These are phyloP conservation scores for Berghia stephanieae DNA, from an alignment of 1,140 invertebrate genomes.

Conservation along the genomic window DNA sequence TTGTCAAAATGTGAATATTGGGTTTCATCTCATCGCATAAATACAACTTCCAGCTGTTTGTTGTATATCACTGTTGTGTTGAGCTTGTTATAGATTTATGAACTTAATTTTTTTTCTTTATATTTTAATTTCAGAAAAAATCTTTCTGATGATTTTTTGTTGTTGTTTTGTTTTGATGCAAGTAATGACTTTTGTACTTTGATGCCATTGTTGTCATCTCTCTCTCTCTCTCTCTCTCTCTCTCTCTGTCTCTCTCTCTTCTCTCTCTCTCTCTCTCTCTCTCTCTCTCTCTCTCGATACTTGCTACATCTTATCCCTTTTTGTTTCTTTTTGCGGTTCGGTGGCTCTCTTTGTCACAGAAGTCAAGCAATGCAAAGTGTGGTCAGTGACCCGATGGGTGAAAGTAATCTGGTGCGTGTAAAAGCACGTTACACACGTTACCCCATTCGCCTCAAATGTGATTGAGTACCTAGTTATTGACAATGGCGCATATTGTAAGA, in stretches of 20 bases:
- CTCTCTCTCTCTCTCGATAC: not conserved
- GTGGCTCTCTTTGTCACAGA: no score
- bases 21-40: not conserved
- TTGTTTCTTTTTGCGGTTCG: not conserved
- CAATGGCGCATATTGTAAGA: no score
- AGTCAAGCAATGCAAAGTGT: no score
- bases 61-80: not conserved
- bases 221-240: not conserved
- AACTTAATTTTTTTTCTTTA: not conserved
- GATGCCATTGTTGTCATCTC: not conserved
- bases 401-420: no score
- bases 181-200: not conserved
- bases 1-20: not conserved
- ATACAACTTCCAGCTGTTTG: not conserved
- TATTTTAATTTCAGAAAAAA: not conserved
- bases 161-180: not conserved
- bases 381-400: no score
- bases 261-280: slow-evolving; percentile 6
- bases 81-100: not conserved
- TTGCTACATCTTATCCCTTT: not conserved
- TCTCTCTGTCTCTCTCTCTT: not conserved
- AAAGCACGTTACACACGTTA: no score
- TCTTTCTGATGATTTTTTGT: not conserved
- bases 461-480: no score
- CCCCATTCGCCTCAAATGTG: no score